Conservation (phyloP, 2,888 invertebrate genomes). For the Cylindroiulus punctatus region DNA sequence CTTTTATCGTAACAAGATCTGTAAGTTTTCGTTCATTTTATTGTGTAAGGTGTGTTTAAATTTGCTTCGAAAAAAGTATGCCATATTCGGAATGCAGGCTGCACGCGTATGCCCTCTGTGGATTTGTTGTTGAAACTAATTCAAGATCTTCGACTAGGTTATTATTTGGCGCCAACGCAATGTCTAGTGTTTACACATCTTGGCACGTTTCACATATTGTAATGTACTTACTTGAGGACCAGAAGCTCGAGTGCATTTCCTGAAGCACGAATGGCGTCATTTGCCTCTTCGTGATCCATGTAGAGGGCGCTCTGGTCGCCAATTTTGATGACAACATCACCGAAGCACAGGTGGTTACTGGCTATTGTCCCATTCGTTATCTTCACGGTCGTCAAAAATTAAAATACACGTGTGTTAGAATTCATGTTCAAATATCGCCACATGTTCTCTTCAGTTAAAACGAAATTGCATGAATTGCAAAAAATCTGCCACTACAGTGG, state of each 20-base stretch:
- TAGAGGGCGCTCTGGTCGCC: conserved; percentile 88
- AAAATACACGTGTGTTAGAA: neutral
- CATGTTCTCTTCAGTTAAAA: neutral
- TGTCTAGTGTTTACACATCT: neutral
- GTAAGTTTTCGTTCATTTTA: too few relatives aligned
- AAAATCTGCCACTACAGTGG: too few relatives aligned
- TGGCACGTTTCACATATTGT: neutral
- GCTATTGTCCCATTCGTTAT: conserved; percentile 87
- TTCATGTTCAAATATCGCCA: neutral
- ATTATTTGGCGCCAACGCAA: conserved; percentile 17
- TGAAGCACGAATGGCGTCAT: conserved; percentile 84
- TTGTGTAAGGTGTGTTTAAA: too few relatives aligned
- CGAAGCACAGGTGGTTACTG: conserved; percentile 83
- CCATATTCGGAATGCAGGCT: neutral
- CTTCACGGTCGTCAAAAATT: conserved; percentile 70
- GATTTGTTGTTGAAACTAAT: conserved; percentile 14
- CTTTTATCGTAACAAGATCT: too few relatives aligned
- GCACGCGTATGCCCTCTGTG: neutral
- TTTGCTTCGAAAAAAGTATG: neutral
- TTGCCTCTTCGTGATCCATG: conserved; percentile 89
- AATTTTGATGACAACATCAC: conserved; percentile 90
- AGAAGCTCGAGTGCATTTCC: conserved; percentile 82
- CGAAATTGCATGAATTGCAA: too few relatives aligned
- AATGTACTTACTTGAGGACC: conserved; percentile 80
- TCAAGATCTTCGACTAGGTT: neutral